Evolutionary conservation across 2,797 vertebrate species (phyloP).

Genomic region (Hafferia zeledoni): DNA sequence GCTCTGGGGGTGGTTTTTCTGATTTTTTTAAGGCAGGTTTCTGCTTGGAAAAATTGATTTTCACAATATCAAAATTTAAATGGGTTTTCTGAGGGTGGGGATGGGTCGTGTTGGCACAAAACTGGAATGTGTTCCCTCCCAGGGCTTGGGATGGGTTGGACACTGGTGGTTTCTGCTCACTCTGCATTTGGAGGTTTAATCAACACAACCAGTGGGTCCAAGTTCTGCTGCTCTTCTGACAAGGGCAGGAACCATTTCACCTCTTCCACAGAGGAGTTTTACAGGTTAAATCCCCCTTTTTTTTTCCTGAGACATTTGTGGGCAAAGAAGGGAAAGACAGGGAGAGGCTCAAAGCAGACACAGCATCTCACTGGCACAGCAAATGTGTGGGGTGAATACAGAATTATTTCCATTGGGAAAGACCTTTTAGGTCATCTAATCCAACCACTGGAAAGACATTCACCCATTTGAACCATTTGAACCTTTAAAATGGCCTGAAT

Average conservation of each 20-base stretch:
- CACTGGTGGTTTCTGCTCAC: neutral
- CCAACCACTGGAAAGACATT: neutral
- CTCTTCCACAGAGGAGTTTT: neutral
- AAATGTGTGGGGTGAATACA: neutral
- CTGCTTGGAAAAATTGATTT: neutral
- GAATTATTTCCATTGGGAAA: neutral
- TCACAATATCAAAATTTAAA: neutral
- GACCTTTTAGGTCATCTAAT: neutral
- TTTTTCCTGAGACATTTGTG: neutral
- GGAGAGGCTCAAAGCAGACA: neutral
- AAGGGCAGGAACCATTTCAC: neutral
- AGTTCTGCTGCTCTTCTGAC: neutral
- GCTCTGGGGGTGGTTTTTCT: neutral
- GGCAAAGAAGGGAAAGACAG: neutral
- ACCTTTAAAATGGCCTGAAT: neutral
- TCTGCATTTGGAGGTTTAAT: neutral
- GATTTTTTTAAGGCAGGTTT: neutral
- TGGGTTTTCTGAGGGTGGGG: neutral
- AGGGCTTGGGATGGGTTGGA: neutral
- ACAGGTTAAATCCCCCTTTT: neutral
- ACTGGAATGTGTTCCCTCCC: neutral
- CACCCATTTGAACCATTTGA: neutral
- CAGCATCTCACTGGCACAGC: neutral
- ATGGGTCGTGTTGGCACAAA: neutral
- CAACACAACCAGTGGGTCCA: neutral